Conservation (phyloP, 2,113 vertebrate genomes). For the Zonotrichia leucophrys region DNA sequence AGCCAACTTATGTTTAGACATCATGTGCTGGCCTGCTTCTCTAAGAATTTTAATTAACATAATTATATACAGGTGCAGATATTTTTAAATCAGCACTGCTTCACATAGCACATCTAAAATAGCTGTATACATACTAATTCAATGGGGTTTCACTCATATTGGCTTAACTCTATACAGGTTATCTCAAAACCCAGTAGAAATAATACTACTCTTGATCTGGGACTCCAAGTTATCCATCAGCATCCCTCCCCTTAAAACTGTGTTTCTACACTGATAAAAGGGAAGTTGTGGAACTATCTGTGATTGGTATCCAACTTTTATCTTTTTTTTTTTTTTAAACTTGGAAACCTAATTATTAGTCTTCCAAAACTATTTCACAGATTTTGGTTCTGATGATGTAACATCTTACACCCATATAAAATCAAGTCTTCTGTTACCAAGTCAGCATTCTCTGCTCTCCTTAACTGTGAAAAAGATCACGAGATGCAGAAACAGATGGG, state of each 20-base stretch:
- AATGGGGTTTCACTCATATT: not conserved
- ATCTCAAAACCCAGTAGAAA: not conserved
- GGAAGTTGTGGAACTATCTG: not conserved
- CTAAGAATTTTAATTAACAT: not conserved
- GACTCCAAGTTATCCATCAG: not conserved
- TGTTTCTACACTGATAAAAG: not conserved
- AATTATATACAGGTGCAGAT: not conserved
- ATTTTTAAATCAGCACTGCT: not conserved
- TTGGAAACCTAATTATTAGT: not conserved
- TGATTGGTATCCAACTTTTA: not conserved
- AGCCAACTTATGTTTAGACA: not conserved
- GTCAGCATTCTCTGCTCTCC: not conserved
- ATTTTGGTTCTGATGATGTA: not conserved
- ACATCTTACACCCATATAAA: not conserved
- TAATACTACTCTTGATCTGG: not conserved
- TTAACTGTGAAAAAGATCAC: not conserved
- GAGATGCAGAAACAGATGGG: not conserved
- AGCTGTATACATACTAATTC: not conserved
- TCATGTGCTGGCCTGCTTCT: not conserved
- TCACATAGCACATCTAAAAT: not conserved
- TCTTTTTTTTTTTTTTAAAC: not conserved
- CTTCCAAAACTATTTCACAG: not conserved
- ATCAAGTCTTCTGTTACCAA: not conserved
- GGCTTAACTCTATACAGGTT: not conserved
- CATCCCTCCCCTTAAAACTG: not conserved